A percentile compares a stretch with the other conserved stretches of the same genome.
Evolutionary conservation across 2,113 vertebrate species (phyloP).

Genomic region (Archocentrus centrarchus): DNA sequence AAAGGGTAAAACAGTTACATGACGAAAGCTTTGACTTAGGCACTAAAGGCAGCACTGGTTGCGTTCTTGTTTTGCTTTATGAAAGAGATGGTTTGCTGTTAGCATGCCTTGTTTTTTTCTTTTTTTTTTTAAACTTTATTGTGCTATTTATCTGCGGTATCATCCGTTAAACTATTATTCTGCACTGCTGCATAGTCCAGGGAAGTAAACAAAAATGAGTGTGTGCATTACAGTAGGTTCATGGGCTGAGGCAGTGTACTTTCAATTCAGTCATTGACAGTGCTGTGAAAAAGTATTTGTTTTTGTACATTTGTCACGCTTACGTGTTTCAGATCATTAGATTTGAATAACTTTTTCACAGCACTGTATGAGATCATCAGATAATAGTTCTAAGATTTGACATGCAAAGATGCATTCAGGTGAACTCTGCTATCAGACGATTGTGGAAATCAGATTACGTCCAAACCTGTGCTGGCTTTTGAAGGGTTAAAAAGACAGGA

Average conservation of each 20-base stretch:
- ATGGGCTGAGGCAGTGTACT: conserved; percentile 11
- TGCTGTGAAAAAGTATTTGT: neutral
- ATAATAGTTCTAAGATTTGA: conserved; percentile 7
- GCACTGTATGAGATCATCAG: neutral
- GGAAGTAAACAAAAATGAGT: neutral
- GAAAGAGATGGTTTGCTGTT: conserved; percentile 52
- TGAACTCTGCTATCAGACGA: conserved; percentile 20
- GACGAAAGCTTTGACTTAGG: conserved; percentile 22
- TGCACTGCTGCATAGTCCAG: conserved; percentile 48
- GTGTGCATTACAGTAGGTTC: conserved; percentile 3
- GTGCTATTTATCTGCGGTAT: conserved; percentile 46
- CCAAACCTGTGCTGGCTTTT: conserved; percentile 31
- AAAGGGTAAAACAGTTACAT: conserved; percentile 23
- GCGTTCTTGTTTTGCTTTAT: conserved; percentile 18
- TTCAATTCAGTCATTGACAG: conserved; percentile 26
- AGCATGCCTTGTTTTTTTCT: conserved; percentile 56
- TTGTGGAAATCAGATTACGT: conserved; percentile 37
- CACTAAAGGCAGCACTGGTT: conserved; percentile 27
- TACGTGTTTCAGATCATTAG: neutral
- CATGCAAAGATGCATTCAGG: conserved; percentile 34
- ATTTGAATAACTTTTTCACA: neutral
- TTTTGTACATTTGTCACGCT: neutral
- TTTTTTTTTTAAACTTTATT: neutral
- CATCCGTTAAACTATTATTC: conserved; percentile 23
- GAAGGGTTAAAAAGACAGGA: neutral